phyloP scores from a whole-genome alignment of 2,113 vertebrate species.

The Muntiacus reevesi region DNA sequence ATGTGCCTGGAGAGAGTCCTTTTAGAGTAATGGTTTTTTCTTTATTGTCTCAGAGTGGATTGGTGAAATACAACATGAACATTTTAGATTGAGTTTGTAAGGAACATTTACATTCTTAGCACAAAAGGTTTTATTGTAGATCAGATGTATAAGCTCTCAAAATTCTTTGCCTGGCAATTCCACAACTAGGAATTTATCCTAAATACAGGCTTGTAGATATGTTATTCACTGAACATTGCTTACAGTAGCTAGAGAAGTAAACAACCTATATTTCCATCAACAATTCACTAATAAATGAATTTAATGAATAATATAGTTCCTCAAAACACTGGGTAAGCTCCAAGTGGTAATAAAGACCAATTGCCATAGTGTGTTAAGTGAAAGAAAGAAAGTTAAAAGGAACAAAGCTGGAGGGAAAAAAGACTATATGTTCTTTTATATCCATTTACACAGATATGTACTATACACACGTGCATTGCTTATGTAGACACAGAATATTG shows the following conservation, averaged over 20 bases:
- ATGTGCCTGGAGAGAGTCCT: not conserved
- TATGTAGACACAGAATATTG: not conserved
- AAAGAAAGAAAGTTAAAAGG: not conserved
- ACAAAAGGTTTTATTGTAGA: not conserved
- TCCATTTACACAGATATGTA: not conserved
- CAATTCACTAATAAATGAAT: not conserved
- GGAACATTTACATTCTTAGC: not conserved
- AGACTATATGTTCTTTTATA: not conserved
- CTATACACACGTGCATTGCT: not conserved
- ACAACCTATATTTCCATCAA: not conserved
- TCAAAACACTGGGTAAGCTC: not conserved
- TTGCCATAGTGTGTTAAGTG: not conserved
- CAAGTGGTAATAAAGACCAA: not conserved
- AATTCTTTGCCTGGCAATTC: not conserved
- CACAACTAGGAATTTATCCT: not conserved
- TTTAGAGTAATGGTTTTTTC: not conserved
- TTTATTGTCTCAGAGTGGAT: not conserved
- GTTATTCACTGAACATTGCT: not conserved
- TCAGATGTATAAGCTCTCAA: not conserved
- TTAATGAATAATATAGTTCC: not conserved
- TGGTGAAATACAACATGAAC: not conserved
- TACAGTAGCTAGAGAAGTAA: not conserved
- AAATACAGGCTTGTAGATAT: not conserved
- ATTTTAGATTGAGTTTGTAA: not conserved
- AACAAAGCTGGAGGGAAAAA: not conserved